Evolutionary conservation across 2,797 vertebrate genomes (phyloP).

Genomic region (Cephalopachus bancanus): DNA sequence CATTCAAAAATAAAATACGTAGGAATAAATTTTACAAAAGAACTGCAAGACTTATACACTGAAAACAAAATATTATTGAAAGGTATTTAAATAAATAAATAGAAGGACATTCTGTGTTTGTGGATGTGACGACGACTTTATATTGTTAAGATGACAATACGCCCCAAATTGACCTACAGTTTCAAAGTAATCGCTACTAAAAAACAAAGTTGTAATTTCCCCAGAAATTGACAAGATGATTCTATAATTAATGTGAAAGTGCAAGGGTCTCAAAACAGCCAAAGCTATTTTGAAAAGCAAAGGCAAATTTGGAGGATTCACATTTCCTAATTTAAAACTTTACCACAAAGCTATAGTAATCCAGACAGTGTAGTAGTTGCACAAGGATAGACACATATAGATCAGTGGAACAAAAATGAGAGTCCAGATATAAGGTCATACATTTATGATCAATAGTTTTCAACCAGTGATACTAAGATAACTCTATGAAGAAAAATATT

Average conservation of each 20-base stretch:
- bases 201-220: not conserved
- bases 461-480: not conserved
- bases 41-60: no score
- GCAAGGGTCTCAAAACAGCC: not conserved
- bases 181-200: not conserved
- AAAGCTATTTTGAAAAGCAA: slow-evolving; percentile 4
- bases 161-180: not conserved
- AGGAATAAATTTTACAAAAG: no score
- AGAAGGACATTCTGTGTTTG: not conserved
- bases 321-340: not conserved
- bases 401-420: no score
- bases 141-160: not conserved
- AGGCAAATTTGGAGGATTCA: not conserved
- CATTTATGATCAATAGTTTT: slow-evolving; percentile 27
- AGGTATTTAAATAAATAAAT: no score
- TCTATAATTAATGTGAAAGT: not conserved
- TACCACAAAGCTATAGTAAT: no score
- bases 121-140: slow-evolving; percentile 22
- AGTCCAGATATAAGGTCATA: not conserved
- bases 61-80: no score
- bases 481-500: not conserved
- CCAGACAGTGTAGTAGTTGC: no score
- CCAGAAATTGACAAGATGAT: not conserved
- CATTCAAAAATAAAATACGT: not conserved
- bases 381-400: no score